Evolutionary conservation across 2,797 vertebrate species (phyloP), one percentile per base, ranked within the genome.

Genomic region (Pipistrellus pygmaeus): DNA sequence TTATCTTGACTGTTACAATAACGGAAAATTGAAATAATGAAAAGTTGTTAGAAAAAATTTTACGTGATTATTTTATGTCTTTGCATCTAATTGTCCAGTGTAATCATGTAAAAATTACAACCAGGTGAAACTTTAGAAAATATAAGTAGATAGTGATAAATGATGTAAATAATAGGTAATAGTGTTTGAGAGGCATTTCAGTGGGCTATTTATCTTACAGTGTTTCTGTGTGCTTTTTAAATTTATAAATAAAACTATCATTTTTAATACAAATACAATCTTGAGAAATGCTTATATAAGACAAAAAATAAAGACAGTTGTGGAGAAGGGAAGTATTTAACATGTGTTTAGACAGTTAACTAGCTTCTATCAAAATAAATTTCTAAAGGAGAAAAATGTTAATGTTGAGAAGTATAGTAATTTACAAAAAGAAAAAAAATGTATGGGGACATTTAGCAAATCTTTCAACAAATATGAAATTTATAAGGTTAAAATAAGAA

Each of bases 381-480:
- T 75, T 93, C 51, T 62, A 86, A 51, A 60, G 41, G 41, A 78
- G 62, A 27, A 82, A 83, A 80, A 41, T 62, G 71, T 84, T 62
- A 78, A 76, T 48, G 35, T 48, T 89, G 60, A 89, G 4, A 80
- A 76, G 62, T 85, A 72, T 93, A 66, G 91, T 69, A 55, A 88
- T 81, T 55, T 81, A 30, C n/a, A 51, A 32, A 51, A 41, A 64
- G n/a, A 62, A 38, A 44, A 78, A 46, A 46, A 84, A 91, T 60
- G 64, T 15, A 73, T 2, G 20, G n/a, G 41, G 18, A 64, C 4
- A 68, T 8, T 77, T 73, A 92, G 76, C 11, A 93, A 82, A 73
- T 88, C 21, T 92, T 6, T 77, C 21, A 53, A 84, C 80, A 86
- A 84, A 2, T 7, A 35, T 38, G n/a, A 46, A 30, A 72, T 90